A percentile compares a stretch with the other conserved stretches of the same genome.
Evolutionary conservation across 2,888 invertebrate species (phyloP).

Genomic region (Xanthia icteritia): DNA sequence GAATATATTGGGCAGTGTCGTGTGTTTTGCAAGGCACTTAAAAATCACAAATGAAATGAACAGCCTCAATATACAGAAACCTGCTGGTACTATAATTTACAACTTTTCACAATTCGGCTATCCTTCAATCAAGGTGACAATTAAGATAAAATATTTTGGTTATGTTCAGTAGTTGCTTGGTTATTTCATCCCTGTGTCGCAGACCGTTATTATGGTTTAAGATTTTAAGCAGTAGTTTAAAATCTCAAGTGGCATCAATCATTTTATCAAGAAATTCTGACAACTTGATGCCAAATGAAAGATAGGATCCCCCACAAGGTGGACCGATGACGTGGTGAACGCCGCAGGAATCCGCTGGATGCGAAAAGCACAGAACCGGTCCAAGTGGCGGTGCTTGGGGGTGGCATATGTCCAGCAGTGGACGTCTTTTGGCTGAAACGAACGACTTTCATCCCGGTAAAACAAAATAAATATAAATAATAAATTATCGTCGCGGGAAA

Average conservation of each 20-base stretch:
- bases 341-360: no score
- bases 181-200: conserved; percentile 14
- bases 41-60: conserved; percentile 3
- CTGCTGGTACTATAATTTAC: conserved; percentile 30
- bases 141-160: conserved; percentile 42
- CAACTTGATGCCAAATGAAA: neutral
- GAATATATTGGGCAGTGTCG: neutral
- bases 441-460: no score
- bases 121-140: conserved; percentile 54
- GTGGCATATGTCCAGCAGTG: no score
- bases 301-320: no score
- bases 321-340: no score
- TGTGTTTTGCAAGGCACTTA: neutral
- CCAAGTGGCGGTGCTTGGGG: no score
- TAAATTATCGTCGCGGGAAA: no score
- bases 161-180: conserved; percentile 7
- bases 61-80: conserved; percentile 3
- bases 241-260: neutral
- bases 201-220: conserved; percentile 6
- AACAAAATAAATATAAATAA: no score
- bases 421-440: no score
- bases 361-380: no score
- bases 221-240: neutral
- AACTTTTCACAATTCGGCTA: conserved; percentile 30
- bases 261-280: conserved; percentile 4